These are phyloP conservation scores for Halcyon malimbica DNA, from an alignment of 2,113 vertebrate genomes.

Conservation along the genomic window DNA sequence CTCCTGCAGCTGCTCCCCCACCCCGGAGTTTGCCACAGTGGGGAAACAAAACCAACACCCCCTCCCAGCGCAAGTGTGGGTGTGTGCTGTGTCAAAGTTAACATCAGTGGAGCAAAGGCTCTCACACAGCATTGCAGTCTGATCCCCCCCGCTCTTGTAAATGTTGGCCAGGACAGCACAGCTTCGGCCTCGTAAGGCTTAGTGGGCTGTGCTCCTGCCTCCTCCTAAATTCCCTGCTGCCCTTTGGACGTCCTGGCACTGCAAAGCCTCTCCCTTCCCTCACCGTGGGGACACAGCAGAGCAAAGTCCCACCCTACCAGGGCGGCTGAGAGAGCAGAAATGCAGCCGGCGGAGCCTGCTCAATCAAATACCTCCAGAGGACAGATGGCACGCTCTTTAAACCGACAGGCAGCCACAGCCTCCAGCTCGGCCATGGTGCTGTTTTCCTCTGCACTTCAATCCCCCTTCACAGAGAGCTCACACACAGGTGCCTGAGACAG, in stretches of 20 bases:
- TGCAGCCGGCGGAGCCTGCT: not conserved
- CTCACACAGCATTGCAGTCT: fast-evolving
- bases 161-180: not conserved
- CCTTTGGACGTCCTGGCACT: not conserved
- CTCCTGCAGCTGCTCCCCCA: not conserved
- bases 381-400: not conserved
- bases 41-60: not conserved
- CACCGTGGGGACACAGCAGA: not conserved
- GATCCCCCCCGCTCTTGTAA: not conserved
- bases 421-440: not conserved
- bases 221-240: not conserved
- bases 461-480: not conserved
- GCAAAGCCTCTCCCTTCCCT: slow-evolving; percentile 7
- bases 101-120: not conserved
- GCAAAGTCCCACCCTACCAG: slow-evolving; percentile 16
- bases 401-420: not conserved
- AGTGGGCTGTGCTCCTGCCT: not conserved
- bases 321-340: not conserved
- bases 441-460: not conserved
- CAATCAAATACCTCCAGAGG: not conserved
- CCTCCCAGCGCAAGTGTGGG: fast-evolving
- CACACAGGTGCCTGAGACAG: not conserved
- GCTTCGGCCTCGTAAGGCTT: not conserved
- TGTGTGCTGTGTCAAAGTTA: fast-evolving
- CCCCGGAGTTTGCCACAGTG: not conserved